Base-by-base conservation (phyloP, 2,113 vertebrate species). In the Pungitius pungitius region DNA sequence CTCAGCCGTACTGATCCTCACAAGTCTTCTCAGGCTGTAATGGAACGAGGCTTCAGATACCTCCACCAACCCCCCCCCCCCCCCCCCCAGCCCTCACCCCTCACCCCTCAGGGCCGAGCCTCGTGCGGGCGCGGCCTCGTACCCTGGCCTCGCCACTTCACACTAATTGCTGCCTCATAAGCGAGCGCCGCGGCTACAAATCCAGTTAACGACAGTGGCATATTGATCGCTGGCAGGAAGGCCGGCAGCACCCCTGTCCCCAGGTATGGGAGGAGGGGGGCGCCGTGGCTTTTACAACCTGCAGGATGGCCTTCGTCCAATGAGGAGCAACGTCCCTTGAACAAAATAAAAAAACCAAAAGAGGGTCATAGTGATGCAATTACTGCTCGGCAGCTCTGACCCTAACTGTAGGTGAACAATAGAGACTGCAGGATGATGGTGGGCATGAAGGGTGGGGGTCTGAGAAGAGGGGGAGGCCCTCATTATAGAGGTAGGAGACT, bases 401-500 rank as follows among this genome's bases (percentile, higher is more conserved):
- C 91, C 78, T 35, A 71, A 80, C 81, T 82, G 87, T 33, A 83
- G 82, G 49, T 63, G 87, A 90, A 92, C 89, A 93, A 93, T 92
- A 60, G 85, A 87, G 85, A 87, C 87, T 83, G 76, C 68, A 59
- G 65, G 76, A 78, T 60, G 81, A 73, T 64, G 54, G 73, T 43
- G 63, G 79, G 59, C 24, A 40, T 10, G 59, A 49, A 75, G 70
- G 52, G 43, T 15, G 17, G 8, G 75, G 76, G 73, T 66, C 55
- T 6, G 18, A 11, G 77, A 73, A 70, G 52, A 59, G 72, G 75
- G 72, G 58, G 83, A 57, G 76, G 63, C 47, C 27, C 87, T 93
- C 92, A 93, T 94, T 94, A 93, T 35, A 71, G 65, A 83, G 65
- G 84, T 89, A 91, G 94, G 92, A 94, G 94, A 96, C 95, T 95